Evolutionary conservation across 64 coral and sea anemone genomes (phyloP).

Genomic region (Pocillopora damicornis): DNA sequence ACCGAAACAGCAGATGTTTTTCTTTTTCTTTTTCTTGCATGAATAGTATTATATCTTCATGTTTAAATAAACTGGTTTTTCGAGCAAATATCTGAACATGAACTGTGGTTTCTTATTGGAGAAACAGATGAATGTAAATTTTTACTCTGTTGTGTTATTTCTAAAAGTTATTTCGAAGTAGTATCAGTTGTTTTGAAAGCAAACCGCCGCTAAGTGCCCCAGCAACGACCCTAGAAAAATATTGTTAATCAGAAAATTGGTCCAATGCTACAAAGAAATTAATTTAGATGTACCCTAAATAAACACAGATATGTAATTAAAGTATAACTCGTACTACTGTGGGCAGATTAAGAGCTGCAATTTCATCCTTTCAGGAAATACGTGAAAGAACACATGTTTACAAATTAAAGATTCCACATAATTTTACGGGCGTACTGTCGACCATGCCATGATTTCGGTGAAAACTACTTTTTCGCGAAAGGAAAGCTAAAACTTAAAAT

Average conservation of each 20-base stretch:
- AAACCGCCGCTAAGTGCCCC: neutral
- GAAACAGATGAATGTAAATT: neutral
- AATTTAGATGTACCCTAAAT: neutral
- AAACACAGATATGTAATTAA: neutral
- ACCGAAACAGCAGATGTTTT: constrained; percentile 19
- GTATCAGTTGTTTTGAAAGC: neutral
- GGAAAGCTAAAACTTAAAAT: too few species aligned
- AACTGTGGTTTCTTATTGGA: constrained; percentile 3
- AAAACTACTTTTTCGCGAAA: too few species aligned
- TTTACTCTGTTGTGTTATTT: neutral
- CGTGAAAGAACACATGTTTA: neutral
- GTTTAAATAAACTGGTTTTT: constrained; percentile 35
- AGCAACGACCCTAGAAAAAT: neutral
- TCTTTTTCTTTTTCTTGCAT: neutral
- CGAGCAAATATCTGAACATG: neutral
- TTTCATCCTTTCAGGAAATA: neutral
- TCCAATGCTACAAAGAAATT: neutral
- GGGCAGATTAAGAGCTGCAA: neutral
- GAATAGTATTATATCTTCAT: neutral
- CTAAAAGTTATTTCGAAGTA: neutral
- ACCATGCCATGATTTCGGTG: too few species aligned
- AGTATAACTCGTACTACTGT: neutral
- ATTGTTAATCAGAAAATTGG: neutral
- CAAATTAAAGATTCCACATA: neutral
- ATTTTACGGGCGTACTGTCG: too few species aligned